Conservation (phyloP, 2,888 invertebrate genomes). For the Apotomis capreana region DNA sequence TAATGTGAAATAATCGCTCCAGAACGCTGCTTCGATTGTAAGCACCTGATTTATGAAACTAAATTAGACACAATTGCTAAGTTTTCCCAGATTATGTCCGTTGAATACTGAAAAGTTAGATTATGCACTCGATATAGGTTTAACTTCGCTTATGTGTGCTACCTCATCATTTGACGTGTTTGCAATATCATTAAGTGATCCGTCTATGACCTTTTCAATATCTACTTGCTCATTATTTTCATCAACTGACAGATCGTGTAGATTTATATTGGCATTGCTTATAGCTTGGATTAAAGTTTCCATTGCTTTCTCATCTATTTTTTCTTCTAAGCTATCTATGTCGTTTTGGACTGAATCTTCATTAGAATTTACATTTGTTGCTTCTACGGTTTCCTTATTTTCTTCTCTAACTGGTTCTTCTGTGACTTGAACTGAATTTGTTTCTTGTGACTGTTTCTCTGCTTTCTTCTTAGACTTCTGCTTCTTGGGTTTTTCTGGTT, state of each 20-base stretch:
- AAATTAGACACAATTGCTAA: slow-evolving; percentile 15
- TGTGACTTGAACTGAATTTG: slow-evolving; percentile 48
- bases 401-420: slow-evolving; percentile 43
- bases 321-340: slow-evolving; percentile 49
- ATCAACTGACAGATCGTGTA: slow-evolving; percentile 64
- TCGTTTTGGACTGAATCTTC: slow-evolving; percentile 28
- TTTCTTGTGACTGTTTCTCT: slow-evolving; percentile 56
- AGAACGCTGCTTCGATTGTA: neutral
- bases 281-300: slow-evolving; percentile 71
- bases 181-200: slow-evolving; percentile 40
- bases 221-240: slow-evolving; percentile 48
- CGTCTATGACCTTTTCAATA: slow-evolving; percentile 43
- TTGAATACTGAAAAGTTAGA: slow-evolving; percentile 36
- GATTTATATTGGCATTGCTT: slow-evolving; percentile 65
- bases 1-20: neutral
- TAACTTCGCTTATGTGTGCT: slow-evolving; percentile 56
- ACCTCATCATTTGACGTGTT: slow-evolving; percentile 47
- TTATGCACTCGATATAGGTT: slow-evolving; percentile 50
- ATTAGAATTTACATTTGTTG: slow-evolving; percentile 40
- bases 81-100: slow-evolving; percentile 13
- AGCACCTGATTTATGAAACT: slow-evolving; percentile 20
- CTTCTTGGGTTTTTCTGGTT: slow-evolving; percentile 70
- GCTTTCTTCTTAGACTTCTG: slow-evolving; percentile 57
- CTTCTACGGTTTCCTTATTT: slow-evolving; percentile 38
- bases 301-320: slow-evolving; percentile 64